Evolutionary conservation across 1,140 invertebrate genomes (phyloP), one percentile per base, ranked within the genome.

Genomic region (Octopus sinensis): DNA sequence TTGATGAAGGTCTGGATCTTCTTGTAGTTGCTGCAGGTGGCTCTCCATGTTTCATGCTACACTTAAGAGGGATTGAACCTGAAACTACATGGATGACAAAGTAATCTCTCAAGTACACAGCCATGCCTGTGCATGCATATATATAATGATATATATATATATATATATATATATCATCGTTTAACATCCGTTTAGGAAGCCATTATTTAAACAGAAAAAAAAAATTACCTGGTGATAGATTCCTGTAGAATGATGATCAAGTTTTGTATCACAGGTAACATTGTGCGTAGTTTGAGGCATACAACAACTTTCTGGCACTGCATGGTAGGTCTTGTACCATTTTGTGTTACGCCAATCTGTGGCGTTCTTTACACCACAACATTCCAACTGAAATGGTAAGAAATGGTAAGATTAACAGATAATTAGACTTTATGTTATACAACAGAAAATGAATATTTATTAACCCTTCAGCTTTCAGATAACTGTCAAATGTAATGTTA

Each of bases 281-380:
- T 51, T 51, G 17, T 13, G 13, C 5, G 7, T 77, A 53, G 76
- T 43, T 17, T 53, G 43, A 77, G 76, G 30, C 13, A 9, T 81
- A 83, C 87, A 88, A 83, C 88, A 88, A 53, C 86, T 87, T n/a
- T 73, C 17, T 7, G 89, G 89, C 10, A 88, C 86, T 53, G 54
- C 53, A 13, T 80, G 76, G 73, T 86, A 82, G 56, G 85, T 82
- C 6, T 79, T 51, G 17, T 81, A 82, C 86, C 86, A 88, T 12
- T 83, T 52, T 30, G 86, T 85, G 0, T 53, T 81, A 1, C 53
- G 4, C 89, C 89, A 90, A 84, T 90, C 89, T 5, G n/a, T 71
- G 52, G 84, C 84, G 82, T 87, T 88, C 23, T 85, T 80, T 0
- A 88, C 82, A 77, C 89, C 89, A 85, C 89, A 90, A 84, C 89